Base-by-base conservation (phyloP, 2,797 vertebrate species). In the Lepilemur septentrionalis region DNA sequence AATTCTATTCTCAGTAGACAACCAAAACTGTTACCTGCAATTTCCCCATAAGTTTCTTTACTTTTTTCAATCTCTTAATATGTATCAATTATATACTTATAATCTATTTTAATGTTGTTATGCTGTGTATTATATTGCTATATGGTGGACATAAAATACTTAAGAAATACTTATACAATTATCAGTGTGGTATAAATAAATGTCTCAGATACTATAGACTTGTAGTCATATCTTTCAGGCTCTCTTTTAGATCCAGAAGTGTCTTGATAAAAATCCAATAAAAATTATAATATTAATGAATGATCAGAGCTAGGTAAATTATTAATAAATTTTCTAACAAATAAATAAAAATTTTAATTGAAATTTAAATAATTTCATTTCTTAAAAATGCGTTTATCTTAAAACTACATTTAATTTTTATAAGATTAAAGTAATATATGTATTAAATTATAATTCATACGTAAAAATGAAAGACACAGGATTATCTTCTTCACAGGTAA, bases 391-490 rank as follows among this genome's bases (percentile, higher is more conserved):
- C 43, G 25, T 67, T 90, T 91, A 43, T 83, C 55, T 86, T 57
- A 79, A 86, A 97, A 86, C 38, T 79, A 6, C 7, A 67, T 70
- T 89, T 3, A 89, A 22, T 38, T 93, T 90, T 94, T 78, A 35
- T 70, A 61, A 75, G 23, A 17, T 55, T 86, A 23, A 80, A 76
- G 35, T 69, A 73, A 96, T 69, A 38, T 57, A 25, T 65, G 12
- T 5, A 15, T 65, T 41, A 91, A 67, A 52, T 50, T 82, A 38
- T 84, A 23, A 89, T 50, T 76, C 23, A 55, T 10, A 93, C 18
- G 25, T 57, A 52, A 32, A 94, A 94, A 69, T 5, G 1, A 17
- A 41, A 69, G 30, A 30, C 14, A 43, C 35, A 48, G 4, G 30
- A 38, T 73, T 76, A 4, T 22, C 22, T n/a, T 78, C 13, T 50